A percentile compares a stretch with the other conserved stretches of the same genome.
phyloP scores from a whole-genome alignment of 2,797 vertebrate genomes.

The Ceyx erithaca region DNA sequence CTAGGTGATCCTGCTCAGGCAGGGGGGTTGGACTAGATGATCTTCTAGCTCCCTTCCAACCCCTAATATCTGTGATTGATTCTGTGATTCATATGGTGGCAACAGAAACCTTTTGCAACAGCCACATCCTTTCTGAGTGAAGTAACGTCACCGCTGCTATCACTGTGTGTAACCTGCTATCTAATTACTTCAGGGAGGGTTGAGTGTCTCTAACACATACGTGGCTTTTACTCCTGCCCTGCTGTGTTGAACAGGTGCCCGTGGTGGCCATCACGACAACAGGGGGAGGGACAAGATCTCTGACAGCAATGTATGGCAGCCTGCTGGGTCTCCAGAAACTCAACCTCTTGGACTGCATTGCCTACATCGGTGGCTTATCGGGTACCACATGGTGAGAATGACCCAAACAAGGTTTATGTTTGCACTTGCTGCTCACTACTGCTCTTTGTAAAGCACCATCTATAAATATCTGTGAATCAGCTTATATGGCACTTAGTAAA shows the following conservation, averaged over 20 bases:
- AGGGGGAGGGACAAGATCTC: slow-evolving; percentile 85
- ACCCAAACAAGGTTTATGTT: background rate
- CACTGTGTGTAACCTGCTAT: background rate
- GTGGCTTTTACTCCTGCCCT: background rate
- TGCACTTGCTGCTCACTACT: background rate
- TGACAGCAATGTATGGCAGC: slow-evolving; percentile 84
- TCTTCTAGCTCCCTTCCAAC: too few relatives aligned
- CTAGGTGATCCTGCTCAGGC: too few relatives aligned
- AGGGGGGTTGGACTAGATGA: too few relatives aligned
- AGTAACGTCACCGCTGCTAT: background rate
- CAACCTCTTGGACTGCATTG: slow-evolving; percentile 82
- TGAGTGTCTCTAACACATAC: background rate
- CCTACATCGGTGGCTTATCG: slow-evolving; percentile 86
- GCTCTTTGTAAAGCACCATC: background rate
- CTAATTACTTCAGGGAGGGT: background rate
- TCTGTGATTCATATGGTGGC: background rate
- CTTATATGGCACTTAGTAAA: background rate
- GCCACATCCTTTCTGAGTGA: background rate
- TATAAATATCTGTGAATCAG: background rate
- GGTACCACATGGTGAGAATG: slow-evolving; percentile 89
- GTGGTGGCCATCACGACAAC: slow-evolving; percentile 86
- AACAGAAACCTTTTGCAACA: background rate
- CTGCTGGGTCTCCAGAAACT: slow-evolving; percentile 84
- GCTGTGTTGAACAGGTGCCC: slow-evolving; percentile 78
- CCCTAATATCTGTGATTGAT: too few relatives aligned